Conservation (phyloP, 2,888 invertebrate species). For the Amblyjoppa proteus region DNA sequence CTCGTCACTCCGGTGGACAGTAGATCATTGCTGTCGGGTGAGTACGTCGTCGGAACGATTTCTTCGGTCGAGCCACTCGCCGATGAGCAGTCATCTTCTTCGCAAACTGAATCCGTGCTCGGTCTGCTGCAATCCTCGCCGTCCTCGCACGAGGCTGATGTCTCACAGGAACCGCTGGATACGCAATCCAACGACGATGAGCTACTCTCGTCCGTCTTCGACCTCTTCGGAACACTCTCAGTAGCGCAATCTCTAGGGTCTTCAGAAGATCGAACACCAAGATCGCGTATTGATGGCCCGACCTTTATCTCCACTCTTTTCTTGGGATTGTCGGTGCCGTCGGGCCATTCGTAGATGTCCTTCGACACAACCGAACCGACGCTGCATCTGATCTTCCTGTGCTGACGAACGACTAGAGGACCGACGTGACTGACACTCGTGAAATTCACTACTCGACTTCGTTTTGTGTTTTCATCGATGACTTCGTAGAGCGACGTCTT, state of each 20-base stretch:
- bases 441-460: slow-evolving; percentile 69
- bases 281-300: slow-evolving; percentile 58
- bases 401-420: slow-evolving; percentile 61
- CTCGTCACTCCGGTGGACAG: background rate
- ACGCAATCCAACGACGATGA: slow-evolving; percentile 8
- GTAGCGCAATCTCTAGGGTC: slow-evolving; percentile 11
- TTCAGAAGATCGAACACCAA: background rate
- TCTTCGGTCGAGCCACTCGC: background rate
- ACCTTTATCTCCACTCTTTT: slow-evolving; percentile 75
- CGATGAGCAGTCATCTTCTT: slow-evolving; percentile 19
- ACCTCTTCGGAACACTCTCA: background rate
- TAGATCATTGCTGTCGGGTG: background rate
- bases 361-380: slow-evolving; percentile 72
- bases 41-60: background rate
- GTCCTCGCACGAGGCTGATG: background rate
- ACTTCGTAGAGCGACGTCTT: slow-evolving; percentile 66
- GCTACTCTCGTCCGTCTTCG: background rate
- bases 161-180: slow-evolving; percentile 2
- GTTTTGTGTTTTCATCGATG: slow-evolving; percentile 71
- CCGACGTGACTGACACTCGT: slow-evolving; percentile 63
- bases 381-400: slow-evolving; percentile 72
- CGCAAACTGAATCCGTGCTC: background rate
- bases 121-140: slow-evolving; percentile 15
- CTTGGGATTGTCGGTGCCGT: slow-evolving; percentile 60
- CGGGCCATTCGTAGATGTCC: slow-evolving; percentile 69